These are phyloP conservation scores for Nibea albiflora DNA, from an alignment of 2,113 vertebrate genomes.

Conservation along the genomic window DNA sequence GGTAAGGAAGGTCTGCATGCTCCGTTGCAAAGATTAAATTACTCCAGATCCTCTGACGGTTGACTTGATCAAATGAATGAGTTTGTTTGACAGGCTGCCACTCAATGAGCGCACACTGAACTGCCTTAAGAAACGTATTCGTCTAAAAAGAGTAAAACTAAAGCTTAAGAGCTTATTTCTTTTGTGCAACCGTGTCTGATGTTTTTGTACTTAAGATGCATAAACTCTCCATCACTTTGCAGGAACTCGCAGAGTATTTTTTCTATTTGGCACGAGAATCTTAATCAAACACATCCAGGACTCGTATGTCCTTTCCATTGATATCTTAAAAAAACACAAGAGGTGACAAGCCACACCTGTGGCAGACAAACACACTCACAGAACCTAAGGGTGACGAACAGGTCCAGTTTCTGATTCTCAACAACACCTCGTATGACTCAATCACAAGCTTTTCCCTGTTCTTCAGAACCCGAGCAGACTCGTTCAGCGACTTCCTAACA, in stretches of 20 bases:
- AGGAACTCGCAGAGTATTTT: not conserved
- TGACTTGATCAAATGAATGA: not conserved
- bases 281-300: not conserved
- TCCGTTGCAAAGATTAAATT: not conserved
- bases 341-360: slow-evolving; percentile 18
- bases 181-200: not conserved
- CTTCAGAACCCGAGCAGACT: not conserved
- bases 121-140: not conserved
- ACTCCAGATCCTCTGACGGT: not conserved
- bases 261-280: not conserved
- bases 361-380: not conserved
- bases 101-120: not conserved
- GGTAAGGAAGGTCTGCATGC: not conserved
- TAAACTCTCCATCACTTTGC: not conserved
- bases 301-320: not conserved
- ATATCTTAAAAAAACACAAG: not conserved
- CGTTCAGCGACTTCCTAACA: not conserved
- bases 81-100: not conserved
- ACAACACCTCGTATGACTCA: not conserved
- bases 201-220: not conserved
- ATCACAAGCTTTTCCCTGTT: not conserved
- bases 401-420: not conserved
- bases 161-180: slow-evolving; percentile 9
- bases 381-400: too few relatives aligned
- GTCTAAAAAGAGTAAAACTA: not conserved